Evolutionary conservation across 2,797 vertebrate species (phyloP).

Genomic region (Kryptopterus vitreolus): DNA sequence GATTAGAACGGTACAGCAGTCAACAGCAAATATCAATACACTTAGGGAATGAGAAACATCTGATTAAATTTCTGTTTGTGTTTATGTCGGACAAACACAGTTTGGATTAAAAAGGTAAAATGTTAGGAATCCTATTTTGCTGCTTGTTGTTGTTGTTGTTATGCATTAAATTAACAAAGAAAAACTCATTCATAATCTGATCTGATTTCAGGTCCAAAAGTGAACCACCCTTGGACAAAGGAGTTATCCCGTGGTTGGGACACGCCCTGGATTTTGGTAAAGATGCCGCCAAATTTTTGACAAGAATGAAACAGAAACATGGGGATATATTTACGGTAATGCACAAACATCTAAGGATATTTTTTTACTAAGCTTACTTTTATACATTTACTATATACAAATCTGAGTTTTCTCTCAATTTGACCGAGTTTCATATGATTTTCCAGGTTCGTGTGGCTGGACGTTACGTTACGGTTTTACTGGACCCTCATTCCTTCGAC

Average conservation of each 20-base stretch:
- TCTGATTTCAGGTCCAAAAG: conserved; percentile 67
- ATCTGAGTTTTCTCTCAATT: not conserved
- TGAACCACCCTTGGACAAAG: conserved; percentile 85
- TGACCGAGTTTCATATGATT: not conserved
- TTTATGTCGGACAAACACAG: not conserved
- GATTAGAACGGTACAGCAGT: not conserved
- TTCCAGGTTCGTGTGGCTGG: conserved; percentile 81
- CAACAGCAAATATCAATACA: not conserved
- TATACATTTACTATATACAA: not conserved
- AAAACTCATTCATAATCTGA: not conserved
- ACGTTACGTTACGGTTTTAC: conserved; percentile 79
- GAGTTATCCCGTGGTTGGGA: conserved; percentile 83
- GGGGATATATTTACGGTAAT: conserved; percentile 86
- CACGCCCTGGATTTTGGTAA: conserved; percentile 85
- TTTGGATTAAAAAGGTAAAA: not conserved
- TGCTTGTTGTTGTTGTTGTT: not conserved
- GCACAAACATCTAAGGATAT: not conserved
- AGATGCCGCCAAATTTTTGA: conserved; percentile 81
- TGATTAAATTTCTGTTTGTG: not conserved
- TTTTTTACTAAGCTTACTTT: not conserved
- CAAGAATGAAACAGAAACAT: conserved; percentile 83
- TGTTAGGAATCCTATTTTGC: not conserved
- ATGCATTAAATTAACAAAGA: not conserved
- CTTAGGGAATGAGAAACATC: not conserved
- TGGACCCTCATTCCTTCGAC: conserved; percentile 85